These are phyloP conservation scores for Pseudomyrmex flavicornis DNA, from an alignment of 1,140 invertebrate species.

Conservation along the genomic window DNA sequence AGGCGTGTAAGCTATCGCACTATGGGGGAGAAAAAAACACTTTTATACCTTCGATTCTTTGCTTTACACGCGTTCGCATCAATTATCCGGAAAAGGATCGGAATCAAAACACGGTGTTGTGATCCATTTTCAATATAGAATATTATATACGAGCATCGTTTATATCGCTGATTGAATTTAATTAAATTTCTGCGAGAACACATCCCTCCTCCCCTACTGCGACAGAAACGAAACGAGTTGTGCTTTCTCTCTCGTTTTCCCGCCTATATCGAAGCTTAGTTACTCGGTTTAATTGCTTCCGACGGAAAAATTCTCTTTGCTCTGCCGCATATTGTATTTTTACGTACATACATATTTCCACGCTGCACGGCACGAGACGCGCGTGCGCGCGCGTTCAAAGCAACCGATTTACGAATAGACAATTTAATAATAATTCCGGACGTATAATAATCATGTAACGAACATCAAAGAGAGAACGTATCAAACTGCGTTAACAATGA, in stretches of 20 bases:
- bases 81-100: neutral
- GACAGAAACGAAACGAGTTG: slow-evolving; percentile 77
- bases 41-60: neutral
- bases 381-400: too few species aligned
- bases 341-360: neutral
- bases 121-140: neutral
- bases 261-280: slow-evolving; percentile 64
- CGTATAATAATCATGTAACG: too few species aligned
- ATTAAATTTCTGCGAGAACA: slow-evolving; percentile 77
- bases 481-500: too few species aligned
- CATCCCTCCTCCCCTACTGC: slow-evolving; percentile 59
- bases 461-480: too few species aligned
- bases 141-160: slow-evolving; percentile 9
- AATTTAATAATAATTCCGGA: too few species aligned
- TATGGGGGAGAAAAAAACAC: too few species aligned
- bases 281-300: slow-evolving; percentile 68
- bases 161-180: slow-evolving; percentile 71
- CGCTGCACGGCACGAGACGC: neutral
- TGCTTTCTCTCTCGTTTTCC: slow-evolving; percentile 65
- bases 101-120: neutral
- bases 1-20: neutral
- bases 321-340: neutral
- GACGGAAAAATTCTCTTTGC: slow-evolving; percentile 35
- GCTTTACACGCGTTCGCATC: neutral
- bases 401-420: too few species aligned